Percentiles rank a stretch among this genome's conserved stretches.
Evolutionary conservation across 2,888 invertebrate genomes (phyloP).

Genomic region (Acanthosepion lycidas): DNA sequence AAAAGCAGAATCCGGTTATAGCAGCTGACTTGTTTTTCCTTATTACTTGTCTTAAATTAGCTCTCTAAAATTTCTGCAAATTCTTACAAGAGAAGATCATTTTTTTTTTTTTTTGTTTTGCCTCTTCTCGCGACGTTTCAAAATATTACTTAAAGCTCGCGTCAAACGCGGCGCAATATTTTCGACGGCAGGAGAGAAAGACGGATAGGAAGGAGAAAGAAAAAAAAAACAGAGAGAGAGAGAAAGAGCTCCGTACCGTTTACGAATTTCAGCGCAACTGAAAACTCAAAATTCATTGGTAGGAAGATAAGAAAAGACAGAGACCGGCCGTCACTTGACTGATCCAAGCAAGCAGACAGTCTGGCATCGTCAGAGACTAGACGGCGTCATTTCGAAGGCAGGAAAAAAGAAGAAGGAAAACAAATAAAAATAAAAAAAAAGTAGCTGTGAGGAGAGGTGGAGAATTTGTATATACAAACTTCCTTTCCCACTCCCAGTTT

Average conservation of each 20-base stretch:
- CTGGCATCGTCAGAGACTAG: not conserved
- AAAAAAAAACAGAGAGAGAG: too few relatives aligned
- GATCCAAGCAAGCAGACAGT: not conserved
- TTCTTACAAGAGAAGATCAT: not conserved
- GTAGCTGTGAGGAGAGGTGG: not conserved
- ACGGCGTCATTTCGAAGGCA: not conserved
- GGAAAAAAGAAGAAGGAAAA: not conserved
- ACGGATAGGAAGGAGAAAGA: too few relatives aligned
- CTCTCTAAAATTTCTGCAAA: too few relatives aligned
- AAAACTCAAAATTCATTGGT: not conserved
- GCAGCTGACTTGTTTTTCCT: not conserved
- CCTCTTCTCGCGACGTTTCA: not conserved
- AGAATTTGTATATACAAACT: not conserved
- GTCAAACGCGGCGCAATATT: not conserved
- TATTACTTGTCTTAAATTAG: not conserved
- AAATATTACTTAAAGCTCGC: not conserved
- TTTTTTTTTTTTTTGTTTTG: too few relatives aligned
- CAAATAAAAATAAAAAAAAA: too few relatives aligned
- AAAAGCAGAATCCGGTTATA: not conserved
- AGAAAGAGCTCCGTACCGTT: not conserved
- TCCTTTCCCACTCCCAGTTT: too few relatives aligned
- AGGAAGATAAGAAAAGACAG: not conserved
- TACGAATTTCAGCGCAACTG: not conserved
- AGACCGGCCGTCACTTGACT: not conserved
- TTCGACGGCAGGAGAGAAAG: not conserved